Base-by-base conservation (phyloP, 2,888 invertebrate species). In the Salpingus planirostris region DNA sequence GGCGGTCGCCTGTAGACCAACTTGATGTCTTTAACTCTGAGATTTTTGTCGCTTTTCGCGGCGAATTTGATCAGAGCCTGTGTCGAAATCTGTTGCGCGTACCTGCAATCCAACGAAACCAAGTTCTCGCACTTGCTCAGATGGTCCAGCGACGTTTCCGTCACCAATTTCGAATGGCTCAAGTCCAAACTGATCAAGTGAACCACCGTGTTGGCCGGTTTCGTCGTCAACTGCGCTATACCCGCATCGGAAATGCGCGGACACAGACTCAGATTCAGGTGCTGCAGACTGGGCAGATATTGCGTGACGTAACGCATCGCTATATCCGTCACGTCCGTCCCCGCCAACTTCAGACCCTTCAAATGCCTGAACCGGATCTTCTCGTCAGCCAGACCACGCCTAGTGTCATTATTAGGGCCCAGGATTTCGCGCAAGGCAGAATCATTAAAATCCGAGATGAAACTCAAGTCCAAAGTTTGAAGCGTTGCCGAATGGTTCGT, bases 291-390 rank as follows among this genome's bases (percentile, higher is more conserved):
- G 0, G 85, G 84, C 33, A 88, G 58, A 42, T 86, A 83, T 67
- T 88, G 79, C 1, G 78, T 78, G 4, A 82, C 75, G 47, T 81
- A 81, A 7, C 80, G 72, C 62, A 89, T 70, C 0, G 87, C 78
- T n/a, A 88, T 81, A 59, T 93, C 93, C 0, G 89, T 86, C 41
- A 95, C 77, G 51, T 91, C 90, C 0, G 90, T 90, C 7, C 92
- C 92, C 13, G 88, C 82, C 30, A 93, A 67, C 40, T 79, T 74
- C 11, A 95, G 67, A 31, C 76, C 78, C 42, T 76, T 75, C 15
- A 93, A 65, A 45, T 85, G 80, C 23, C 87, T 76, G 21, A 93
- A 71, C 4, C 86, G 75, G 10, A 82, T 81, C 43, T 80, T 78
- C 21, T 80, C 79, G 50, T 83, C 78, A 23, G 80, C 74, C 25